These are phyloP conservation scores for Malacosoma neustria DNA, from an alignment of 2,888 invertebrate genomes.

Conservation along the genomic window DNA sequence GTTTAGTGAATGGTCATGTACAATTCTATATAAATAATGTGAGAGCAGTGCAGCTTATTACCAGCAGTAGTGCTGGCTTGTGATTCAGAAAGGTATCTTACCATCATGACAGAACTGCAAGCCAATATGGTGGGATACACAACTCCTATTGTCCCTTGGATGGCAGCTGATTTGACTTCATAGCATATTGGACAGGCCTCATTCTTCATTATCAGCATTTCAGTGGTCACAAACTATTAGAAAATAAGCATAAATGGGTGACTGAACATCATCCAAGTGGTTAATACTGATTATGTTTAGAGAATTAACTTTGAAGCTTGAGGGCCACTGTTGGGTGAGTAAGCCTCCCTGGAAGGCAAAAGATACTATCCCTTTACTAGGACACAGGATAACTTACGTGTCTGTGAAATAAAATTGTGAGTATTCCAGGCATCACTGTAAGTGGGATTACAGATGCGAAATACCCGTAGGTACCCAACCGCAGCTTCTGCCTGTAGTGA, in stretches of 20 bases:
- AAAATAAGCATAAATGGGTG: neutral
- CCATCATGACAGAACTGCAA: constrained; percentile 76
- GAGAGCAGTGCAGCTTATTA: too few relatives aligned
- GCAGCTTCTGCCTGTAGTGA: constrained; percentile 76
- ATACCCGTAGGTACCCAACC: constrained; percentile 74
- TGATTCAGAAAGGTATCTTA: constrained; percentile 41
- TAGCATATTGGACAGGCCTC: constrained; percentile 78
- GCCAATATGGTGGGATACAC: constrained; percentile 77
- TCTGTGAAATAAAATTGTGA: constrained; percentile 72
- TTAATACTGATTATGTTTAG: constrained; percentile 2
- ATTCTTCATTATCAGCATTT: constrained; percentile 71
- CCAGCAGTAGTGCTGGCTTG: too few relatives aligned
- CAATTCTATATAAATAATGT: too few relatives aligned
- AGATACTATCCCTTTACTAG: too few relatives aligned
- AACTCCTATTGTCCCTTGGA: constrained; percentile 71
- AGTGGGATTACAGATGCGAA: constrained; percentile 77
- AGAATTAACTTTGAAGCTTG: too few relatives aligned
- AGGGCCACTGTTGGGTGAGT: too few relatives aligned
- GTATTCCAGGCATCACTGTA: constrained; percentile 72
- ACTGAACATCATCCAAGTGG: neutral
- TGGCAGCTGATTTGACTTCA: constrained; percentile 72
- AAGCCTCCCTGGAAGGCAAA: too few relatives aligned
- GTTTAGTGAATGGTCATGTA: too few relatives aligned
- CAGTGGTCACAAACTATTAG: constrained; percentile 69
- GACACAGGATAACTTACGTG: constrained; percentile 73